phyloP scores from a whole-genome alignment of 2,113 vertebrate species.

The Bubo bubo region DNA sequence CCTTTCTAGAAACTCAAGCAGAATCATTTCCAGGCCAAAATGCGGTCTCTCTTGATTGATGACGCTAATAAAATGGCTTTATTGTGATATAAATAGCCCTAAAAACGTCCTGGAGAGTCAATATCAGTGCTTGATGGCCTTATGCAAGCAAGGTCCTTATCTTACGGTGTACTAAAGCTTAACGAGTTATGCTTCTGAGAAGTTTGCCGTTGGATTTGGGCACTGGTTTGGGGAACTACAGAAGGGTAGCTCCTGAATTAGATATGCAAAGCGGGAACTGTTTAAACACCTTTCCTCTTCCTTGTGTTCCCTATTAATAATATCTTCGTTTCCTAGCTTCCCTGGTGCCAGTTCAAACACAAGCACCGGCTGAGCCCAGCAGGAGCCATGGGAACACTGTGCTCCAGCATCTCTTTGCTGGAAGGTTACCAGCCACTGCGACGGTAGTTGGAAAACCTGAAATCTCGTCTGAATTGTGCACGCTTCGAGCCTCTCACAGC shows the following conservation, averaged over 20 bases:
- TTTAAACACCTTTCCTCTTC: conserved; percentile 55
- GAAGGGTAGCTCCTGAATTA: conserved; percentile 23
- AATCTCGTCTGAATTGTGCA: not conserved
- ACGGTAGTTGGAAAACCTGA: conserved; percentile 5
- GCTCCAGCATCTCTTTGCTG: conserved; percentile 14
- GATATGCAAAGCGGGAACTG: conserved; percentile 30
- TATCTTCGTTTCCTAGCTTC: conserved; percentile 7
- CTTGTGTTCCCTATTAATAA: conserved; percentile 28
- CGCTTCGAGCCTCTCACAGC: rapidly evolving
- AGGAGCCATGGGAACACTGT: conserved; percentile 19
- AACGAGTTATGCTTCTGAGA: conserved; percentile 65
- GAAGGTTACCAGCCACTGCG: conserved; percentile 36
- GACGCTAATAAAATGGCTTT: conserved; percentile 74
- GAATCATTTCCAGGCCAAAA: conserved; percentile 74
- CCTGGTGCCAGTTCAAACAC: conserved; percentile 43
- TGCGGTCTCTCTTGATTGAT: conserved; percentile 72
- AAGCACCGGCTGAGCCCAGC: conserved; percentile 27
- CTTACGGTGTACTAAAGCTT: conserved; percentile 56
- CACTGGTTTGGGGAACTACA: conserved; percentile 46
- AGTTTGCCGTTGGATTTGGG: conserved; percentile 65
- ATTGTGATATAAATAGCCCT: conserved; percentile 82
- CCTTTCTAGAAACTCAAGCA: conserved; percentile 59
- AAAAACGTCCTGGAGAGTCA: conserved; percentile 75
- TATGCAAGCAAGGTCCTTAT: conserved; percentile 72
- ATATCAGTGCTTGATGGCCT: conserved; percentile 75